Evolutionary conservation across 2,888 invertebrate species (phyloP).

Genomic region (Meiosimyza platycephala): DNA sequence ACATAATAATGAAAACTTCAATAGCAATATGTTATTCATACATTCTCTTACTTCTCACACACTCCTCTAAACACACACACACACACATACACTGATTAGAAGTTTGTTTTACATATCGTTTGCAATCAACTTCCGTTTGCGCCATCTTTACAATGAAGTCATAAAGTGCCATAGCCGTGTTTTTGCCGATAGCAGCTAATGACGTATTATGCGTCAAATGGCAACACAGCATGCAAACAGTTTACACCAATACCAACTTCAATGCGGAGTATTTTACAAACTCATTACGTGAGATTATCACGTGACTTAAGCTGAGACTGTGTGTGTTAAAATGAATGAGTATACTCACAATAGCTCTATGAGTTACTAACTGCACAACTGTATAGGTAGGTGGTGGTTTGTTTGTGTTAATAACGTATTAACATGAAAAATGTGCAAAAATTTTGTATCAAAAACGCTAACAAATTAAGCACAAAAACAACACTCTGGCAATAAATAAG

Average conservation of each 20-base stretch:
- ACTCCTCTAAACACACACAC: neutral
- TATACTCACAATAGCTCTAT: neutral
- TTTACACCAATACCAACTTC: neutral
- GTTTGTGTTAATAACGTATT: slow-evolving; percentile 20
- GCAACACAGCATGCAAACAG: slow-evolving; percentile 14
- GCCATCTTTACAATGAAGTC: slow-evolving; percentile 29
- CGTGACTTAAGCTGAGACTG: slow-evolving; percentile 3
- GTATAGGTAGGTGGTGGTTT: neutral
- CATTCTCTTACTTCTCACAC: neutral
- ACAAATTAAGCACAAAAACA: slow-evolving; percentile 9
- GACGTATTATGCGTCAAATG: slow-evolving; percentile 11
- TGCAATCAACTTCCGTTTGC: slow-evolving; percentile 19
- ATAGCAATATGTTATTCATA: no score
- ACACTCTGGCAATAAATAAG: neutral
- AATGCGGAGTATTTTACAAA: neutral
- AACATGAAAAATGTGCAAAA: slow-evolving; percentile 29
- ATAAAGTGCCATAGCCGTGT: slow-evolving; percentile 16
- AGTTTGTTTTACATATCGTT: slow-evolving; percentile 1
- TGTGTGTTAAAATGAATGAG: neutral
- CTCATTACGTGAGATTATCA: slow-evolving; percentile 30
- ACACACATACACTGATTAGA: neutral
- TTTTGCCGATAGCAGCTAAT: slow-evolving; percentile 15
- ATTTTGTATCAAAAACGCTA: slow-evolving; percentile 15
- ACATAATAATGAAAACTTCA: no score
- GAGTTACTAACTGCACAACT: no score